A percentile compares a stretch with the other conserved stretches of the same genome.
Evolutionary conservation across 2,888 invertebrate species (phyloP).

Genomic region (Brachyptera putata): DNA sequence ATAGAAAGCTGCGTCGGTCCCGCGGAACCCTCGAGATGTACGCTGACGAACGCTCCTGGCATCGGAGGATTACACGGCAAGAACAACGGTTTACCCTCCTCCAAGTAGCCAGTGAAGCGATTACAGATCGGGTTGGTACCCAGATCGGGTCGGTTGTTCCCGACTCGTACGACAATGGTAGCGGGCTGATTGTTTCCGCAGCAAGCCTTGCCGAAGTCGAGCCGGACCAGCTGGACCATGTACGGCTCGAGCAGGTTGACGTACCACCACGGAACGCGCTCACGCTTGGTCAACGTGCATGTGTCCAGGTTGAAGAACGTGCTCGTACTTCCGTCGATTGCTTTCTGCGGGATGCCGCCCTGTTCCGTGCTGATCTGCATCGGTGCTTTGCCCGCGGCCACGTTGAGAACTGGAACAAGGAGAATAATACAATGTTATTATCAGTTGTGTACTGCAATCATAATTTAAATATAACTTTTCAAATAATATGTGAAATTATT

Average conservation of each 20-base stretch:
- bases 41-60: conserved; percentile 92
- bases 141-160: conserved; percentile 87
- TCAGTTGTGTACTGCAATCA: no score
- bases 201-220: conserved; percentile 87
- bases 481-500: no score
- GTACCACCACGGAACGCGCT: conserved; percentile 92
- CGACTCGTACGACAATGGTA: conserved; percentile 69
- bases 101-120: conserved; percentile 77
- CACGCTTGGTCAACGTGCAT: conserved; percentile 79
- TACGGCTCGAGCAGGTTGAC: conserved; percentile 91
- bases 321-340: conserved; percentile 86
- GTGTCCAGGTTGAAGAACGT: conserved; percentile 76
- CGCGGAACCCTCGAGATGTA: conserved; percentile 70
- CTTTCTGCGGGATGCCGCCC: conserved; percentile 82
- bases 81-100: conserved; percentile 87
- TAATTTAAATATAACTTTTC: no score
- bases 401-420: conserved; percentile 73
- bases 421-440: conserved; percentile 12
- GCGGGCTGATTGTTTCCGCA: conserved; percentile 58
- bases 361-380: conserved; percentile 86
- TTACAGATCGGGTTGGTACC: conserved; percentile 91
- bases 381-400: conserved; percentile 90
- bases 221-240: conserved; percentile 86
- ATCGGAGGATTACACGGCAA: conserved; percentile 91
- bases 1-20: conserved; percentile 74